Evolutionary conservation across 2,797 vertebrate genomes (phyloP).

Genomic region (Alcedo atthis): DNA sequence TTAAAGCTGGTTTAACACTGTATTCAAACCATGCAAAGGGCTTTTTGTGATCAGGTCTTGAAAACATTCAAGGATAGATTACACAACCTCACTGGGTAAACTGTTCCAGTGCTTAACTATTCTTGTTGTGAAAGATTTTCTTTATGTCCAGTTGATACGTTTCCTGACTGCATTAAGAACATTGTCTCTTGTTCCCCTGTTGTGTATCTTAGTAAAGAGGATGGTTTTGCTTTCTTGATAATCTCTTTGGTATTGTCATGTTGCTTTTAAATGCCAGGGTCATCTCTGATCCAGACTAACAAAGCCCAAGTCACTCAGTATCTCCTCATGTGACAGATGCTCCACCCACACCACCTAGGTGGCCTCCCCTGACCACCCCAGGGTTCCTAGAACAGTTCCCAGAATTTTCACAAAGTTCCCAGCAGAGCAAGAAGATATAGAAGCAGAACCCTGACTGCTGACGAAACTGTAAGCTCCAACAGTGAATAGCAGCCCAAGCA

Average conservation of each 20-base stretch:
- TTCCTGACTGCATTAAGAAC: background rate
- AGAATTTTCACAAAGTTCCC: background rate
- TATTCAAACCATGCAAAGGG: background rate
- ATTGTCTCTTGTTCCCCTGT: background rate
- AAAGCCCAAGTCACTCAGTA: background rate
- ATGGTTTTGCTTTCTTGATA: background rate
- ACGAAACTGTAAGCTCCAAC: background rate
- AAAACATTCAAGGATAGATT: background rate
- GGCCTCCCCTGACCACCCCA: background rate
- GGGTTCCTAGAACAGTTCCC: background rate
- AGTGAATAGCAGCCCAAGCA: background rate
- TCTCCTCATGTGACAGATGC: background rate
- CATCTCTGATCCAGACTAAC: background rate
- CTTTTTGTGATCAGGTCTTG: background rate
- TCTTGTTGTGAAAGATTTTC: background rate
- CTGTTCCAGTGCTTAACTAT: background rate
- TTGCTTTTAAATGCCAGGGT: background rate
- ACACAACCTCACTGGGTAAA: background rate
- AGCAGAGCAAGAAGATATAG: background rate
- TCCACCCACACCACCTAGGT: background rate
- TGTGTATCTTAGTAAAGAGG: background rate
- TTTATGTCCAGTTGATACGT: background rate
- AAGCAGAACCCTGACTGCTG: background rate
- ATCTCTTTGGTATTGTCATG: background rate
- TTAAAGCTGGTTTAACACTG: background rate